Conservation (phyloP, 2,888 invertebrate species). For the Axea sp. region DNA sequence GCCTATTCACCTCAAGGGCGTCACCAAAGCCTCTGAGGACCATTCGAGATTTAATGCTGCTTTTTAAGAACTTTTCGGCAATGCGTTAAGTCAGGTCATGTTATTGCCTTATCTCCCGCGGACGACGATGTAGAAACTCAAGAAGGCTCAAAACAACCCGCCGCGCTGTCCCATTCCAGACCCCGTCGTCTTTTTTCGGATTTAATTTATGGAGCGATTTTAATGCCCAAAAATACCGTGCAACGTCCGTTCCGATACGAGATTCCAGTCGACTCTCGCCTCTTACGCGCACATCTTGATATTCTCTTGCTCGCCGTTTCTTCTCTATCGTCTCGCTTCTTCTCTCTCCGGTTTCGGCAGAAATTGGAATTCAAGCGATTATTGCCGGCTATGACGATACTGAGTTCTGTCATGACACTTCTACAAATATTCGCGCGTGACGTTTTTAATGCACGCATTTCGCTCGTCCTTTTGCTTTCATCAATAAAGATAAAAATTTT, state of each 20-base stretch:
- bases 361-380: constrained; percentile 59
- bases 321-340: constrained; percentile 38
- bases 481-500: constrained; percentile 59
- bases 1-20: constrained; percentile 55
- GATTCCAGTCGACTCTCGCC: constrained; percentile 55
- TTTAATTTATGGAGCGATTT: constrained; percentile 77
- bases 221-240: constrained; percentile 76
- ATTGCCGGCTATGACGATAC: constrained; percentile 57
- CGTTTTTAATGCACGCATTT: constrained; percentile 45
- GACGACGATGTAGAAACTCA: constrained; percentile 68
- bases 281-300: constrained; percentile 54
- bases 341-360: constrained; percentile 32
- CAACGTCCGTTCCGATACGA: constrained; percentile 64
- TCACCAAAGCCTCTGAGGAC: constrained; percentile 21
- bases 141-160: constrained; percentile 66
- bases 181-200: constrained; percentile 70
- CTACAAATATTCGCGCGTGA: constrained; percentile 45
- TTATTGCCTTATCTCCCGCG: constrained; percentile 73
- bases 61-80: constrained; percentile 63
- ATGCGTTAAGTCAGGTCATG: constrained; percentile 76
- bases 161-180: constrained; percentile 69
- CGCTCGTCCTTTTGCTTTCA: constrained; percentile 42
- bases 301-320: constrained; percentile 19
- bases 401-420: constrained; percentile 51
- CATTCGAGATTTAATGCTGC: constrained; percentile 60